Conservation (phyloP, 2,113 vertebrate species). For the Pelusios castaneus region DNA sequence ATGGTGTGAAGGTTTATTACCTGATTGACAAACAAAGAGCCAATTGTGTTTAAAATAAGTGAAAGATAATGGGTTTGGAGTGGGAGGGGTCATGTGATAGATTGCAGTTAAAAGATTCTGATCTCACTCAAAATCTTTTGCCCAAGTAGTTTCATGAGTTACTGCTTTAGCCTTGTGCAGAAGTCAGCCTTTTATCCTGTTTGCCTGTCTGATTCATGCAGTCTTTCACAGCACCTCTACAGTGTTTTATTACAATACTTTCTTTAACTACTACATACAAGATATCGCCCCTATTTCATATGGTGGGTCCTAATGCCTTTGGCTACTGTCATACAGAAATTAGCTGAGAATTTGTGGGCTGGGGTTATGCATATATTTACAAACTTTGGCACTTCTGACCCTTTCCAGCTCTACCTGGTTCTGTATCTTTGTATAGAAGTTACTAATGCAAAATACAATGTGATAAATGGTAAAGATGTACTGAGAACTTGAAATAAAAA, state of each 20-base stretch:
- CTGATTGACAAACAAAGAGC: constrained; percentile 3
- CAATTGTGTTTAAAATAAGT: background rate
- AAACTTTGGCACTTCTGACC: background rate
- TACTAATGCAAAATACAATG: background rate
- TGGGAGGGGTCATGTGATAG: background rate
- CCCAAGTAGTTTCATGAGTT: background rate
- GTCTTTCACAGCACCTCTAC: background rate
- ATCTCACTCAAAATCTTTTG: background rate
- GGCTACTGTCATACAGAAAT: background rate
- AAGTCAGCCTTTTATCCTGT: background rate
- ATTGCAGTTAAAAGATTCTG: background rate
- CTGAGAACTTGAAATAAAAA: too few relatives aligned
- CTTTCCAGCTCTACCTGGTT: background rate
- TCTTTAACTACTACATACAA: background rate
- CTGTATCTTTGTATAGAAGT: background rate
- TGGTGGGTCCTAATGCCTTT: background rate
- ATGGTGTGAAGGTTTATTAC: background rate
- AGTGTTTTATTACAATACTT: background rate
- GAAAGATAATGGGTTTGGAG: constrained; percentile 30
- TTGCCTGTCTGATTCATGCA: constrained; percentile 16
- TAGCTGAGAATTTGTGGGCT: background rate
- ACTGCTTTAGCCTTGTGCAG: background rate
- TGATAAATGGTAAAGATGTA: background rate
- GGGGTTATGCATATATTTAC: background rate
- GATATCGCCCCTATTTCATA: background rate